These are phyloP conservation scores for Nasonia giraulti DNA, from an alignment of 1,140 invertebrate genomes.

Conservation along the genomic window DNA sequence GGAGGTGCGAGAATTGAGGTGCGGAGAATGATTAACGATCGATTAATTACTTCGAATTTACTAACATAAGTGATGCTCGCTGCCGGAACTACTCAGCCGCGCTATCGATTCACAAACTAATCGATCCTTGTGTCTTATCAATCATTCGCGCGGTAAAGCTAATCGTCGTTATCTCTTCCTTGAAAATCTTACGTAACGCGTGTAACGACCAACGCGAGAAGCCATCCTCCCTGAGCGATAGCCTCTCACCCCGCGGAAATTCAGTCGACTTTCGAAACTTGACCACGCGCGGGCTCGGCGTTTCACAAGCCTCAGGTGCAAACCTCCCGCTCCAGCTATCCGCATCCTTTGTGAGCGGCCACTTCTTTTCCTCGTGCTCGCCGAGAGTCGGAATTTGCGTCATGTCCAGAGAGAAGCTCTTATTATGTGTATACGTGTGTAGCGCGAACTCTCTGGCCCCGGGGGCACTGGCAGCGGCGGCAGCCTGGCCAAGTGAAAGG, in stretches of 20 bases:
- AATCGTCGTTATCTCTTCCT: too few relatives aligned
- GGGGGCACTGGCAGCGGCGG: slow-evolving; percentile 39
- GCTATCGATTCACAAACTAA: not conserved
- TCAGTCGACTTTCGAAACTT: slow-evolving; percentile 66
- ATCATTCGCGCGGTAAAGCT: too few relatives aligned
- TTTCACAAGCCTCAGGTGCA: slow-evolving; percentile 50
- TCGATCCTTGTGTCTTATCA: too few relatives aligned
- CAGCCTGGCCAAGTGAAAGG: slow-evolving; percentile 66
- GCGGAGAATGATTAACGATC: not conserved
- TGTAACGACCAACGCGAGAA: too few relatives aligned
- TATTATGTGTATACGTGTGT: not conserved
- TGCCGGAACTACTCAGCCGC: not conserved
- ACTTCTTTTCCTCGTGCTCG: not conserved
- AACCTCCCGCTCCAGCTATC: not conserved
- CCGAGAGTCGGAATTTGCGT: slow-evolving; percentile 57
- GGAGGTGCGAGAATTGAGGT: too few relatives aligned
- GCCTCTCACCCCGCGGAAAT: not conserved
- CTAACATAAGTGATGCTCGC: not conserved
- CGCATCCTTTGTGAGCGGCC: slow-evolving; percentile 17
- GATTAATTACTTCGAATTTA: slow-evolving; percentile 8
- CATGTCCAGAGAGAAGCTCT: slow-evolving; percentile 60
- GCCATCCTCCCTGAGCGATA: too few relatives aligned
- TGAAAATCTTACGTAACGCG: too few relatives aligned
- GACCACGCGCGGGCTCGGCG: slow-evolving; percentile 52
- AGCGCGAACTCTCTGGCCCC: slow-evolving; percentile 44